Base-by-base conservation (phyloP, 1,140 invertebrate species). In the Papilio helenus region DNA sequence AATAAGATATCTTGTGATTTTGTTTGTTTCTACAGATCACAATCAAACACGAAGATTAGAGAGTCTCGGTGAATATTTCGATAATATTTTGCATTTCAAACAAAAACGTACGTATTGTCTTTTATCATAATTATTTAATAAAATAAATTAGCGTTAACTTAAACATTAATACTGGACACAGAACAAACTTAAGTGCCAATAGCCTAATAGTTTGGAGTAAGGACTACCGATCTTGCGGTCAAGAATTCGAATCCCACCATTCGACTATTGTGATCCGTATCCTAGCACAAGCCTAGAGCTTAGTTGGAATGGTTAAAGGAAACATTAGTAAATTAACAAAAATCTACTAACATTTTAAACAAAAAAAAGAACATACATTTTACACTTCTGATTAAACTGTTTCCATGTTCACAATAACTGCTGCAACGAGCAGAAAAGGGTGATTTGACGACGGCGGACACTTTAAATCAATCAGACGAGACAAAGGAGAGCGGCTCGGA, bases 51-150 rank as follows among this genome's bases (percentile, higher is more conserved):
- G 76, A 71, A 68, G 61, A 68, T 29, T 86, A 3, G 86, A 90
- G 82, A 85, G 80, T 34, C 77, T 90, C 20, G 73, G 77, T 2
- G 84, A 90, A 80, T 88, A 89, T 82, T 90, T 90, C 79, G 83
- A 87, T 34, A 88, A 86, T 14, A 84, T 89, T 51, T 80, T 88
- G 3, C 12, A 68, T 68, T 16, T 16, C 61, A 68, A 29, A 16
- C 16, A 68, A 68, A 68, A 68, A 26, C 61, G 61, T 68, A 68
- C 12, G 61, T 68, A 14, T 65, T 29, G 3, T 16, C 10, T 16
- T 26, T 68, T 29, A 29, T 5, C 29, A 34, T 12, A 46, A 46
- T 3, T 16, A 12, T 16, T 46, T 46, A 46, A 46, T 3, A 46
- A 14, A 23, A 58, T 20, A 10, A 23, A 20, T 58, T 20, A 12